phyloP scores from a whole-genome alignment of 1,140 invertebrate species.

The Penaeus japonicus region DNA sequence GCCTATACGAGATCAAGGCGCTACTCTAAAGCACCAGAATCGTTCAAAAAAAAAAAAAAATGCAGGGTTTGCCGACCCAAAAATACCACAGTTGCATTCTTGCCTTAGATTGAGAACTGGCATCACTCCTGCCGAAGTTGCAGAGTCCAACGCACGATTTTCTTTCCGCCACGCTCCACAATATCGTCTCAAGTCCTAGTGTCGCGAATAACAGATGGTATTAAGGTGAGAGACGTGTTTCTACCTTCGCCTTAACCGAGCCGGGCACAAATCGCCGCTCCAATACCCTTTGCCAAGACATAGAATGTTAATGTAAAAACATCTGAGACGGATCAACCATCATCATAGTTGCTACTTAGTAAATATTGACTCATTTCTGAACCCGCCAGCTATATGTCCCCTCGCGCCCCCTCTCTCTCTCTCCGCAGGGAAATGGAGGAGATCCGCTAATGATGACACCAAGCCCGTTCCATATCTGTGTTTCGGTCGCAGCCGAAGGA shows the following conservation, averaged over 20 bases:
- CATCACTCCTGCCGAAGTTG: slow-evolving; percentile 1
- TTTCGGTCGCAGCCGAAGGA: too few species aligned
- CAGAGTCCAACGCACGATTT: not conserved
- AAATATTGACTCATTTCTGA: slow-evolving; percentile 19
- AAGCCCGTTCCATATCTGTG: too few species aligned
- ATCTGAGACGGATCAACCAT: slow-evolving; percentile 15
- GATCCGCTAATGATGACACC: too few species aligned
- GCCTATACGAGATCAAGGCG: too few species aligned
- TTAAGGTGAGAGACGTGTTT: not conserved
- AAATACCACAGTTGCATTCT: slow-evolving; percentile 17
- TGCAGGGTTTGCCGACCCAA: not conserved
- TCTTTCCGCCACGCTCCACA: not conserved
- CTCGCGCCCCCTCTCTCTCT: too few species aligned
- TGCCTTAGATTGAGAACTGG: slow-evolving; percentile 17
- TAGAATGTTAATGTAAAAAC: not conserved
- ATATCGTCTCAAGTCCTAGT: not conserved
- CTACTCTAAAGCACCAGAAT: not conserved
- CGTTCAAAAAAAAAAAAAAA: too few species aligned
- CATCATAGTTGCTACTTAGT: slow-evolving; percentile 28
- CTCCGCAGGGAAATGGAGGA: too few species aligned
- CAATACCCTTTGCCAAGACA: not conserved
- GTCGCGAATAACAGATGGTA: not conserved
- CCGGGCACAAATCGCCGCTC: not conserved
- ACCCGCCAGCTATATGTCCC: too few species aligned
- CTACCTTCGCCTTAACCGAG: not conserved